Evolutionary conservation across 1,140 invertebrate genomes (phyloP), one percentile per base, ranked within the genome.

Genomic region (Ips typographus): DNA sequence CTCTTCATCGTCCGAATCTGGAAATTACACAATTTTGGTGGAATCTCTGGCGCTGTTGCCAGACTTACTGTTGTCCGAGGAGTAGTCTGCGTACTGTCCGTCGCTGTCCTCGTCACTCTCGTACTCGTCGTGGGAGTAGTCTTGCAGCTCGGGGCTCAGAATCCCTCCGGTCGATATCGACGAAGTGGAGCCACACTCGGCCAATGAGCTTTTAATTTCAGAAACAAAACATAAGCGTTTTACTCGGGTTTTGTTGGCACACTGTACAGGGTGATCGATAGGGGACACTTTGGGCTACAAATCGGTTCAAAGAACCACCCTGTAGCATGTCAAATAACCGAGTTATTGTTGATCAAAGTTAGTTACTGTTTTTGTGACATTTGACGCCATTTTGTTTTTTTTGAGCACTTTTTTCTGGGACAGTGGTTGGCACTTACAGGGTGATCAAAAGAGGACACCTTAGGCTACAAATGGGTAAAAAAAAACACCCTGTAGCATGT

Each of bases 181-280:
- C n/a, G 91, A 94, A n/a, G 90, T 91, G 40, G 92, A 94, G 5
- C 90, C 91, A 63, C 89, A 92, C 82, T 94, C 93, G 6, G 89
- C 91, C 68, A 94, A 80, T 43, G 92, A 94, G 65, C 92, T 90
- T 5, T 39, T 44, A 67, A 8, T 47, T 5, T 47, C n/a, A 4
- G 22, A 22, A 22, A 22, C 22, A 22, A 22, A 22, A 22, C 22
- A 22, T 22, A 22, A 22, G 22, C 22, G 44, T 47, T 47, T 47
- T 47, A 47, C 22, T 22, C 22, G 22, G 22, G 22, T 22, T 22
- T 22, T 22, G 22, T 22, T 22, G 22, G 22, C 22, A 22, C 22
- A 22, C 22, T 22, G 22, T 22, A 22, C 22, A 22, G 22, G 22
- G 22, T 22, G 22, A 22, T 22, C 22, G 22, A 22, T 22, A 22